These are phyloP conservation scores for Synanthedon tipuliformis DNA, from an alignment of 2,888 invertebrate genomes.

Conservation along the genomic window DNA sequence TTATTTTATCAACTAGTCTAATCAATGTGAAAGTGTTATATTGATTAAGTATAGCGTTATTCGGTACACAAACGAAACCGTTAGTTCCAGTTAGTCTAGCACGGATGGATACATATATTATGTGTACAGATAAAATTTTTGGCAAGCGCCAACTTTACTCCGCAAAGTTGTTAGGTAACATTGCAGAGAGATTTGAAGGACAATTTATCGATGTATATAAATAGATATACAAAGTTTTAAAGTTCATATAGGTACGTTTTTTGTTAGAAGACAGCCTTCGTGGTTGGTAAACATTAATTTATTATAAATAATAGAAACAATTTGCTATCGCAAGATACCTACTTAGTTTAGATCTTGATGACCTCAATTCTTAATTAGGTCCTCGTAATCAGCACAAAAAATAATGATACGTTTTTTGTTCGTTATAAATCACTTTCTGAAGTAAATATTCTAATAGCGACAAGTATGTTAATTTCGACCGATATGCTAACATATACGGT, in stretches of 20 bases:
- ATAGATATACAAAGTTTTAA: too few species aligned
- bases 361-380: too few species aligned
- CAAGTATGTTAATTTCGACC: not conserved
- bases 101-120: constrained; percentile 1
- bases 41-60: not conserved
- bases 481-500: not conserved
- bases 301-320: too few species aligned
- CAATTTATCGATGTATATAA: not conserved
- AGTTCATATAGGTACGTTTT: too few species aligned
- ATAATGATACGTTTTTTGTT: too few species aligned
- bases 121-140: constrained; percentile 38
- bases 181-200: constrained; percentile 36
- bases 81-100: not conserved
- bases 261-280: too few species aligned
- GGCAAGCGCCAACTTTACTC: constrained; percentile 43
- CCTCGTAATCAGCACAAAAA: too few species aligned
- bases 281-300: too few species aligned
- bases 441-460: too few species aligned
- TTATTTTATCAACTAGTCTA: not conserved
- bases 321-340: too few species aligned
- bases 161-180: constrained; percentile 55
- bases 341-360: too few species aligned
- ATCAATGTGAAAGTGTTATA: not conserved
- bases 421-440: too few species aligned
- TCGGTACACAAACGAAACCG: not conserved